Evolutionary conservation across 2,113 vertebrate genomes (phyloP).

Genomic region (Microcebus murinus): DNA sequence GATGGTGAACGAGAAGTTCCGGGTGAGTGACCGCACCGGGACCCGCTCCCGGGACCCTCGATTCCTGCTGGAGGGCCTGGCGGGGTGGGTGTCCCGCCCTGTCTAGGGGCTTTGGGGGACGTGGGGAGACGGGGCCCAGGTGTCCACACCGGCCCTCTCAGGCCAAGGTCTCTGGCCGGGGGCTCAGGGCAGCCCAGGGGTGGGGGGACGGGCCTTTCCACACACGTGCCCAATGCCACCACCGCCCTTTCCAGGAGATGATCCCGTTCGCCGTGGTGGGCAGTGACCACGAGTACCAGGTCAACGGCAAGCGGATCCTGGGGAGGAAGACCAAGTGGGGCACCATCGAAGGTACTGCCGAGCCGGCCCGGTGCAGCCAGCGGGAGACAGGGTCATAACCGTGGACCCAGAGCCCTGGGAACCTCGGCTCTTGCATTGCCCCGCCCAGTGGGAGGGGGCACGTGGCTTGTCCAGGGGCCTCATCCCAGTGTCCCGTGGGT

Average conservation of each 20-base stretch:
- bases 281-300: slow-evolving; percentile 98
- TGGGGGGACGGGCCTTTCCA: neutral
- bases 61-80: neutral
- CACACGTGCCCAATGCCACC: rapidly evolving
- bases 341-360: slow-evolving; percentile 94
- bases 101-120: rapidly evolving
- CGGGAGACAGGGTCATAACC: rapidly evolving
- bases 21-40: slow-evolving; percentile 83
- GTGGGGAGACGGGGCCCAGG: rapidly evolving
- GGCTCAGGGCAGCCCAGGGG: neutral
- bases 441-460: neutral
- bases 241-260: slow-evolving; percentile 90
- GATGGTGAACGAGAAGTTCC: slow-evolving; percentile 96
- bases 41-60: rapidly evolving
- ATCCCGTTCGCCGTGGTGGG: slow-evolving; percentile 98
- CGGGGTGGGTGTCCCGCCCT: rapidly evolving
- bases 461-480: too few species aligned
- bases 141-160: rapidly evolving
- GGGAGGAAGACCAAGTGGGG: slow-evolving; percentile 99
- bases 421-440: neutral
- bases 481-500: rapidly evolving
- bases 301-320: slow-evolving; percentile 96
- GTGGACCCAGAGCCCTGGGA: neutral
- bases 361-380: too few species aligned
- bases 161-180: neutral